Conservation (phyloP, 2,797 vertebrate species). For the Manis pentadactyla region DNA sequence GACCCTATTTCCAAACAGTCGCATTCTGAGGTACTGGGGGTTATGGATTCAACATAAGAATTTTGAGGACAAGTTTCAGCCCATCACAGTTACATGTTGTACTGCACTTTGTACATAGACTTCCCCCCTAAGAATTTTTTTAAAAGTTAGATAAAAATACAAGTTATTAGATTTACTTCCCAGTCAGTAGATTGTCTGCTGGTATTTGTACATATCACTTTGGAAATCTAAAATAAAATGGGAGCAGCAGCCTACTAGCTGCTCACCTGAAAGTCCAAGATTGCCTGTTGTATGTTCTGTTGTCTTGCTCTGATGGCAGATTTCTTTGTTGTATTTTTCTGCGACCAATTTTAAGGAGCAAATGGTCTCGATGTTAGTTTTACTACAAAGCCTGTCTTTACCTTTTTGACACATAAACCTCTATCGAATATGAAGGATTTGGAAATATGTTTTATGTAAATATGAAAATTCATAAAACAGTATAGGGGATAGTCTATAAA, state of each 20-base stretch:
- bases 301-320: not conserved
- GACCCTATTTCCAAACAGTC: not conserved
- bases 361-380: not conserved
- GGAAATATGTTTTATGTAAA: not conserved
- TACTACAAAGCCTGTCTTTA: not conserved
- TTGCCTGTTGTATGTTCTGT: not conserved
- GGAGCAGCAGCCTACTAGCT: not conserved
- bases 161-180: not conserved
- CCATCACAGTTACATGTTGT: not conserved
- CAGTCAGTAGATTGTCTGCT: not conserved
- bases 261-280: not conserved
- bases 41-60: not conserved
- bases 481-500: not conserved
- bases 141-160: not conserved
- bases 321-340: slow-evolving; percentile 20
- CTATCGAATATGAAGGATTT: not conserved
- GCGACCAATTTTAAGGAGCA: not conserved
- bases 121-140: not conserved
- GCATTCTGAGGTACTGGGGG: not conserved
- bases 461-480: slow-evolving; percentile 2
- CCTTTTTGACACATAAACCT: not conserved
- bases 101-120: not conserved
- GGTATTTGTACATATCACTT: not conserved
- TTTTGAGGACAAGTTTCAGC: not conserved
- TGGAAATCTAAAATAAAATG: not conserved